Evolutionary conservation across 1,140 invertebrate genomes (phyloP).

Genomic region (Drosophila ercepeae): DNA sequence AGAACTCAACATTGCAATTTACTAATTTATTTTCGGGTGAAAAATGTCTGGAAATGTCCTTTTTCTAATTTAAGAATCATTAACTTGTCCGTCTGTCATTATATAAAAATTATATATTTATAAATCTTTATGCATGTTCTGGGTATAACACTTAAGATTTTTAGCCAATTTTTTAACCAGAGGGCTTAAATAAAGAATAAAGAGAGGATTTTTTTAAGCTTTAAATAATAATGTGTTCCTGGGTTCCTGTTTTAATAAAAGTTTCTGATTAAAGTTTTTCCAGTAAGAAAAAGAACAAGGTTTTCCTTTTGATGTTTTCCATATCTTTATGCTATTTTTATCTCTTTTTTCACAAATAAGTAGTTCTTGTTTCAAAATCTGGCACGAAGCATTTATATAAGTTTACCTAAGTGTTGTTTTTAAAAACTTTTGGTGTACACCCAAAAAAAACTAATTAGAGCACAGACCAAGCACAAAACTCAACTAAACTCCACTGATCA

Average conservation of each 20-base stretch:
- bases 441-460: constrained; percentile 46
- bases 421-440: constrained; percentile 33
- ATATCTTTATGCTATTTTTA: constrained; percentile 7
- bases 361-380: constrained; percentile 30
- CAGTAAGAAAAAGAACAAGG: background rate
- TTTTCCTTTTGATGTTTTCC: background rate
- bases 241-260: background rate
- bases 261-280: background rate
- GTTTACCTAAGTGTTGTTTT: constrained; percentile 40
- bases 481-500: constrained; percentile 51
- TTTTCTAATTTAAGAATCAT: background rate
- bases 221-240: no score
- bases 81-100: background rate
- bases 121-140: background rate
- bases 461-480: constrained; percentile 27
- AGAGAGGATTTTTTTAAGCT: no score
- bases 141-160: background rate
- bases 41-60: background rate
- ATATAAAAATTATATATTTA: background rate
- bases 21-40: constrained; percentile 15
- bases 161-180: no score
- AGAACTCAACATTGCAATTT: constrained; percentile 11
- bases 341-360: constrained; percentile 7
- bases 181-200: no score
- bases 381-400: constrained; percentile 43